phyloP scores from a whole-genome alignment of 2,113 vertebrate genomes.

The Abramis brama region DNA sequence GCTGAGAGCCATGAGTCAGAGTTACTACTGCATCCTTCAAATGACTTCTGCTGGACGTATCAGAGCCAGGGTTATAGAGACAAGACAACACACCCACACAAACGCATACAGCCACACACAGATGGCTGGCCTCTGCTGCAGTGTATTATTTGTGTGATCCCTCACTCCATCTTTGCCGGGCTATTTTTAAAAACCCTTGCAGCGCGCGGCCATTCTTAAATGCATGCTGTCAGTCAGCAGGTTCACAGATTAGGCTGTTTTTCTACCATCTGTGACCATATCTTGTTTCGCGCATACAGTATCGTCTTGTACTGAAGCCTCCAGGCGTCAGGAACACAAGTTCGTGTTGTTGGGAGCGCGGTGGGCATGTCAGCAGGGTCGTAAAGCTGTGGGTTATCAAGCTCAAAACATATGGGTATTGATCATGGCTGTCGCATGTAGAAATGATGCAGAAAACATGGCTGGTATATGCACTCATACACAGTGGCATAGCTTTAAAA shows the following conservation, averaged over 20 bases:
- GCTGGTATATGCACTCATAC: too few relatives aligned
- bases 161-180: conserved; percentile 37
- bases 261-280: conserved; percentile 59
- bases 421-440: background rate
- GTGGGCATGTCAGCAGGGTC: background rate
- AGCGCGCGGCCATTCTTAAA: conserved; percentile 56
- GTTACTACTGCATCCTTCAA: conserved; percentile 47
- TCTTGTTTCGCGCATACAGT: conserved; percentile 53
- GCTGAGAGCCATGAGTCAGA: conserved; percentile 44
- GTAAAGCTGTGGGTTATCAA: background rate
- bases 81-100: conserved; percentile 43
- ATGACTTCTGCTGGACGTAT: conserved; percentile 40
- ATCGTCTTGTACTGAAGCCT: conserved; percentile 15
- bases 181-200: conserved; percentile 64
- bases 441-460: background rate
- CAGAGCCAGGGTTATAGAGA: conserved; percentile 45
- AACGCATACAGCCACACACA: conserved; percentile 44
- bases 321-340: background rate
- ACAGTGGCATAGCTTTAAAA: too few relatives aligned
- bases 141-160: conserved; percentile 55
- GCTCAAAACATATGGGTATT: conserved; percentile 19
- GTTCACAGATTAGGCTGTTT: conserved; percentile 64
- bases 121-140: conserved; percentile 39
- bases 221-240: conserved; percentile 68
- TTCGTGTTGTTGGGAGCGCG: background rate